Percentiles rank a stretch among this genome's conserved stretches.
Conservation (phyloP, 1,140 invertebrate genomes). For the Ctenoplectra terminalis region DNA sequence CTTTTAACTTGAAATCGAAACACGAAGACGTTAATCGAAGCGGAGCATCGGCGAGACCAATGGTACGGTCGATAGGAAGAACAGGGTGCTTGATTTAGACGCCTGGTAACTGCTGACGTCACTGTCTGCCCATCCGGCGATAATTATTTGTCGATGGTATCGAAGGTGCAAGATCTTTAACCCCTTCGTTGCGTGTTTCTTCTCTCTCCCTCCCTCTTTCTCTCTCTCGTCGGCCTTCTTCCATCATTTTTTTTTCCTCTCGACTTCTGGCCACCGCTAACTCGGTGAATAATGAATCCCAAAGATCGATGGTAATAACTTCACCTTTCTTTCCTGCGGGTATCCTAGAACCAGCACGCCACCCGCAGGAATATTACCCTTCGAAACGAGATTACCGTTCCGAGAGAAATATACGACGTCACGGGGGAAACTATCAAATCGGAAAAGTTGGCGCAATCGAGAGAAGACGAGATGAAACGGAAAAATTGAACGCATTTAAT, state of each 20-base stretch:
- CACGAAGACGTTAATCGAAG: background rate
- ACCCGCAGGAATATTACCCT: slow-evolving; percentile 9
- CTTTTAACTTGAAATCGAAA: background rate
- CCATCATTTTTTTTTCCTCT: background rate
- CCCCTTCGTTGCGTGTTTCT: no score
- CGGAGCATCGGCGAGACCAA: background rate
- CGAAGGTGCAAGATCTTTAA: background rate
- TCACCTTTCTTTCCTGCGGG: slow-evolving; percentile 22
- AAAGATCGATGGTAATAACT: slow-evolving; percentile 41
- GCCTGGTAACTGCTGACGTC: slow-evolving; percentile 4
- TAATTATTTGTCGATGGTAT: slow-evolving; percentile 25
- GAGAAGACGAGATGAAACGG: no score
- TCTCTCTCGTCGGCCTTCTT: background rate
- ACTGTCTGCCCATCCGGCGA: slow-evolving; percentile 3
- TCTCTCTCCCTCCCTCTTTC: background rate
- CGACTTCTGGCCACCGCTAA: slow-evolving; percentile 13
- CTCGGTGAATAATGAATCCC: slow-evolving; percentile 44
- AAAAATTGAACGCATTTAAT: background rate
- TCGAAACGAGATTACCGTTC: background rate
- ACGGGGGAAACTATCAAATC: slow-evolving; percentile 1
- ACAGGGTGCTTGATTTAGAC: slow-evolving; percentile 19
- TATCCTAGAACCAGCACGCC: slow-evolving; percentile 6
- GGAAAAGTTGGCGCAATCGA: slow-evolving; percentile 7
- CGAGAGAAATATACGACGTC: slow-evolving; percentile 7
- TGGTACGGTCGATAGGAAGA: background rate